These are phyloP conservation scores for Temnothorax unifasciatus DNA, from an alignment of 2,888 invertebrate genomes.

Conservation along the genomic window DNA sequence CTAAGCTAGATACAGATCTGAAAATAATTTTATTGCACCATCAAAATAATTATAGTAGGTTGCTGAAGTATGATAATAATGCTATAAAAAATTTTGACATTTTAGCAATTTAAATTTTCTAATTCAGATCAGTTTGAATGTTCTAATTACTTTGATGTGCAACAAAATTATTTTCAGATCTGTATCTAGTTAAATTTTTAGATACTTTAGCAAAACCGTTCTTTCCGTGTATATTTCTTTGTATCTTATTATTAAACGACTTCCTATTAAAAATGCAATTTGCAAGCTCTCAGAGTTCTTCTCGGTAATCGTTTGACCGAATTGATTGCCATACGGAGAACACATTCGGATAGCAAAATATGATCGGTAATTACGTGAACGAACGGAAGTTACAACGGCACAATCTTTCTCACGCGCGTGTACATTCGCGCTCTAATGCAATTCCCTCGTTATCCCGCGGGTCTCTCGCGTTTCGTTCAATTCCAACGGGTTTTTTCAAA, in stretches of 20 bases:
- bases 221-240: no score
- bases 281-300: not conserved
- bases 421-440: conserved; percentile 60
- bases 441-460: conserved; percentile 67
- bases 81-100: no score
- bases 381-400: conserved; percentile 30
- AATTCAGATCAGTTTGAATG: no score
- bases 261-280: not conserved
- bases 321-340: conserved; percentile 10
- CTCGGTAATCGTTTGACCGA: not conserved
- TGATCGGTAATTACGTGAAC: conserved; percentile 60
- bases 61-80: no score
- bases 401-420: conserved; percentile 52
- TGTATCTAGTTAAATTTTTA: no score
- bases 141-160: no score
- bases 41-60: no score
- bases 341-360: conserved; percentile 47
- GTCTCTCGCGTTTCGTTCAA: conserved; percentile 49
- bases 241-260: not conserved
- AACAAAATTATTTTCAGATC: no score
- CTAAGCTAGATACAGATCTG: no score
- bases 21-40: no score
- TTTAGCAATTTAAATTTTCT: no score
- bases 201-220: no score
- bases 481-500: conserved; percentile 43